phyloP scores from a whole-genome alignment of 2,797 vertebrate genomes.

The Knipowitschia caucasica region DNA sequence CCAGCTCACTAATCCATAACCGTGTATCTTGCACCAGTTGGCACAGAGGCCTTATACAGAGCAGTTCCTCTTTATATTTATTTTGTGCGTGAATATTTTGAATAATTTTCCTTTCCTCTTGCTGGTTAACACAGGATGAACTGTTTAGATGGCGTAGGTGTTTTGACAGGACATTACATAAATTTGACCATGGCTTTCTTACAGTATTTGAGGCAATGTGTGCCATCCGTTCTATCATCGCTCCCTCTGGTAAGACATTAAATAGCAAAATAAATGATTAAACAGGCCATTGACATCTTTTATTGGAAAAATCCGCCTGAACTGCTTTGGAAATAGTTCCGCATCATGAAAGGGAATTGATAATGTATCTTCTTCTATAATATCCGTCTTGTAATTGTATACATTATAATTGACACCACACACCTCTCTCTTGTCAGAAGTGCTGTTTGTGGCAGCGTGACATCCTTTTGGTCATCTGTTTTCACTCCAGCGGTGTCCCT shows the following conservation, averaged over 20 bases:
- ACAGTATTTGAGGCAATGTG: conserved; percentile 62
- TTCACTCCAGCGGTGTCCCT: not conserved
- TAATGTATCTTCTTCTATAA: too few relatives aligned
- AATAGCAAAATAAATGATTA: not conserved
- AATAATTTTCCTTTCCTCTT: not conserved
- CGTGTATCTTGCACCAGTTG: not conserved
- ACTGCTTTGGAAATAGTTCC: too few relatives aligned
- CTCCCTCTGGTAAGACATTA: conserved; percentile 57
- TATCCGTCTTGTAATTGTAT: too few relatives aligned
- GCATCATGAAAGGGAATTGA: too few relatives aligned
- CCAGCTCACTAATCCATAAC: conserved; percentile 20
- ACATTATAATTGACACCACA: not conserved
- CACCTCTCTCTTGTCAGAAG: not conserved
- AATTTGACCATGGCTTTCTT: conserved; percentile 68
- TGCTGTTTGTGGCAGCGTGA: not conserved
- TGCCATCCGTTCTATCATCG: conserved; percentile 56
- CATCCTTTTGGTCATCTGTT: not conserved
- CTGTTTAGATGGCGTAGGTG: not conserved
- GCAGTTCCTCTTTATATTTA: not conserved
- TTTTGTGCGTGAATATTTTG: not conserved
- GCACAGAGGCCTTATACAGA: not conserved
- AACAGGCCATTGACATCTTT: too few relatives aligned
- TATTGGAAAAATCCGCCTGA: too few relatives aligned
- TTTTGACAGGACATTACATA: not conserved
- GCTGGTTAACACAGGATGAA: not conserved